phyloP scores from a whole-genome alignment of 2,888 invertebrate species.

The Lycophotia porphyrea region DNA sequence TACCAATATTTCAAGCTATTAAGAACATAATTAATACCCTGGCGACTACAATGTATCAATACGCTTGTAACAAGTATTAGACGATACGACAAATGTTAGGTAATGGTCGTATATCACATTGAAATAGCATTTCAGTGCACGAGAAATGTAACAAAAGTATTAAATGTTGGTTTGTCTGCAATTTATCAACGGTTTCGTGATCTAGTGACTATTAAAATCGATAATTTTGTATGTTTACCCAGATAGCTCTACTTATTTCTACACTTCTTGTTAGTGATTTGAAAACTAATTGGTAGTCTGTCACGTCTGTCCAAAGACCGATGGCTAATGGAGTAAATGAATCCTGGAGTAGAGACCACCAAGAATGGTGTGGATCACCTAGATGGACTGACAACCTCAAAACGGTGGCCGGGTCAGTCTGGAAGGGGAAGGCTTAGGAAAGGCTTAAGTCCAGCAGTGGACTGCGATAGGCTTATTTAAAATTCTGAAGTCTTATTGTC shows the following conservation, averaged over 20 bases:
- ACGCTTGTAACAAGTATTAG: conserved; percentile 20
- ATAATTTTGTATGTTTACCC: background rate
- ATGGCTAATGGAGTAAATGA: background rate
- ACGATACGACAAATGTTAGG: conserved; percentile 54
- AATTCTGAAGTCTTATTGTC: background rate
- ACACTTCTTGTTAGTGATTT: background rate
- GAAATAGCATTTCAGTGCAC: conserved; percentile 40
- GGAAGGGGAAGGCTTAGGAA: background rate
- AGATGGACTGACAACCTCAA: background rate
- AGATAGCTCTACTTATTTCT: background rate
- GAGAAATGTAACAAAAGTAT: conserved; percentile 46
- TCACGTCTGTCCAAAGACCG: background rate
- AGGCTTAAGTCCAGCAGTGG: background rate
- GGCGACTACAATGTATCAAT: conserved; percentile 56
- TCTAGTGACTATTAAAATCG: background rate
- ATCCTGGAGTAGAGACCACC: background rate
- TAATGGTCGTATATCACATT: conserved; percentile 54
- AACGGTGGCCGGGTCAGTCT: background rate
- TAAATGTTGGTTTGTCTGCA: conserved; percentile 27
- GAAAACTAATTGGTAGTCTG: background rate
- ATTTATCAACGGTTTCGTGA: conserved; percentile 25
- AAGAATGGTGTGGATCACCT: background rate
- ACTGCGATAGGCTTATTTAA: background rate
- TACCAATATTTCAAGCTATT: conserved; percentile 57
- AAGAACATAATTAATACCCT: conserved; percentile 55